These are phyloP conservation scores for Spinus pinus DNA, from an alignment of 2,797 vertebrate genomes.

Conservation along the genomic window DNA sequence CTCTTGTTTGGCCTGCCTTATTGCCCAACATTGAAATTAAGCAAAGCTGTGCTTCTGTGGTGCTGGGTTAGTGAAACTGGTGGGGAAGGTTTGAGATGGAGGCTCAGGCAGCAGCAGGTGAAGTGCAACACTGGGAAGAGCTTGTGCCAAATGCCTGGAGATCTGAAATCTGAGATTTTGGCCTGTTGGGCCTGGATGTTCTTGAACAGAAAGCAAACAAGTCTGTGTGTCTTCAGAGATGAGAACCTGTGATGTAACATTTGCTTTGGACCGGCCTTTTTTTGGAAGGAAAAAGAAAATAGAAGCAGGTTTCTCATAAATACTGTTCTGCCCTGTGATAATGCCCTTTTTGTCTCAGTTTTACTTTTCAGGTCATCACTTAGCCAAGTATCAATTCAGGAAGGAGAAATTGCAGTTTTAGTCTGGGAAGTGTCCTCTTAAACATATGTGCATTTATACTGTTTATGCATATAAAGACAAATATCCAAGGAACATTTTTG, in stretches of 20 bases:
- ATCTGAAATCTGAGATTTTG: neutral
- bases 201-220: neutral
- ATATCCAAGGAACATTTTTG: neutral
- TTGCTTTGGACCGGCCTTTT: neutral
- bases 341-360: neutral
- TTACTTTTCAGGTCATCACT: neutral
- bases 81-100: neutral
- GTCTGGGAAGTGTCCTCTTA: neutral
- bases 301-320: neutral
- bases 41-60: neutral
- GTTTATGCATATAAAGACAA: neutral
- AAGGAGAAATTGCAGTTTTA: neutral
- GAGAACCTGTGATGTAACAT: neutral
- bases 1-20: neutral
- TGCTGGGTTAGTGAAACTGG: neutral
- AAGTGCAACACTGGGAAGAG: neutral
- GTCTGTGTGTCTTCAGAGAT: neutral
- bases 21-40: accelerated
- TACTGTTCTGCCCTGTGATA: neutral
- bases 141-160: neutral
- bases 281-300: neutral
- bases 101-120: neutral
- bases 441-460: neutral
- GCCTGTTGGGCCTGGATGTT: neutral
- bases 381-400: neutral